Evolutionary conservation across 1,140 invertebrate genomes (phyloP).

Genomic region (Drosophila varians): DNA sequence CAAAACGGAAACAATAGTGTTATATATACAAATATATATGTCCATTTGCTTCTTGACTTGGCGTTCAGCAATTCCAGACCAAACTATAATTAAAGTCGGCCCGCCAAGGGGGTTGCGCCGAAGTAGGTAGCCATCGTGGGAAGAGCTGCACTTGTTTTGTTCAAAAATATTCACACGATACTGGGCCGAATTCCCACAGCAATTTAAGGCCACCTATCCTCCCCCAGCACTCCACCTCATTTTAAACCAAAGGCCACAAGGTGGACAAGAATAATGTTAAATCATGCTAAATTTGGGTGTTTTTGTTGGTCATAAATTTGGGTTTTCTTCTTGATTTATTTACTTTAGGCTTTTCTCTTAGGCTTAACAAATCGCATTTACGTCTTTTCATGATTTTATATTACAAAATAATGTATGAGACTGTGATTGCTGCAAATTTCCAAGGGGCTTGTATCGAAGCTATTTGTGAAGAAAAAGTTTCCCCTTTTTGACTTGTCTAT

Average conservation of each 20-base stretch:
- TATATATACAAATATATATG: slow-evolving; percentile 44
- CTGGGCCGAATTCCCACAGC: slow-evolving; percentile 65
- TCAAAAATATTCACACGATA: slow-evolving; percentile 73
- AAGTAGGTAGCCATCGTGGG: slow-evolving; percentile 54
- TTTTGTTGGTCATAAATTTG: slow-evolving; percentile 33
- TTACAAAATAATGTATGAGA: slow-evolving; percentile 55
- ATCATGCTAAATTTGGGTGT: slow-evolving; percentile 44
- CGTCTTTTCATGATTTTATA: slow-evolving; percentile 40
- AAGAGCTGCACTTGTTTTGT: slow-evolving; percentile 76
- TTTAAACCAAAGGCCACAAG: slow-evolving; percentile 1
- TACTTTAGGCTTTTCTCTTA: slow-evolving; percentile 31
- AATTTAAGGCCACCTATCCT: slow-evolving; percentile 53
- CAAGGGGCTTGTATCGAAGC: slow-evolving; percentile 7
- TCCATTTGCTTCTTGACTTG: slow-evolving; percentile 59
- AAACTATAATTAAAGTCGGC: slow-evolving; percentile 75
- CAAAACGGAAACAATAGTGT: slow-evolving; percentile 72
- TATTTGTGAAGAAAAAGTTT: slow-evolving; percentile 3
- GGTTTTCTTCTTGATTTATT: slow-evolving; percentile 37
- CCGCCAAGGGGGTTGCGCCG: slow-evolving; percentile 29
- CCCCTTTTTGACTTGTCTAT: slow-evolving; percentile 3
- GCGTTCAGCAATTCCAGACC: slow-evolving; percentile 56
- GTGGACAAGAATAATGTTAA: slow-evolving; percentile 41
- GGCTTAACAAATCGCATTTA: slow-evolving; percentile 43
- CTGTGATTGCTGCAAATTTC: slow-evolving; percentile 30
- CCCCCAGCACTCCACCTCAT: background rate